Conservation (phyloP, 2,888 invertebrate species). For the Drosophila anceps region DNA sequence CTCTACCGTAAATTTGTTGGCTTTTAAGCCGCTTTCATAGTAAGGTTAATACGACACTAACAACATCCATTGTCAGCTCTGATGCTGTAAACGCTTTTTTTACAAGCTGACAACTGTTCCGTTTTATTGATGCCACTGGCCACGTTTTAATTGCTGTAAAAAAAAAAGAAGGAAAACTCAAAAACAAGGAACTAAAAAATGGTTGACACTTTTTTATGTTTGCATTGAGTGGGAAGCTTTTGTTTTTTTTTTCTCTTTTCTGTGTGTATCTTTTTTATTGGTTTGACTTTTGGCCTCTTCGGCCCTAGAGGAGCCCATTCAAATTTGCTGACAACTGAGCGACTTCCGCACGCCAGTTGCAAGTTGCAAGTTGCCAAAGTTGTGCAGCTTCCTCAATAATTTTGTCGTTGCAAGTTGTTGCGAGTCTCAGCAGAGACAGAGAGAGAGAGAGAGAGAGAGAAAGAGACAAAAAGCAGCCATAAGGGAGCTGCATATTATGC, state of each 20-base stretch:
- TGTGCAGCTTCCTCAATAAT: conserved; percentile 17
- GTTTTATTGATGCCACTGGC: conserved; percentile 68
- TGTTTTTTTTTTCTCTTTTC: background rate
- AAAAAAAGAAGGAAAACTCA: conserved; percentile 24
- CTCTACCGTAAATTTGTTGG: background rate
- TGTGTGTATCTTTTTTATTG: conserved; percentile 5
- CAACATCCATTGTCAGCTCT: conserved; percentile 14
- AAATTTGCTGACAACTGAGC: conserved; percentile 49
- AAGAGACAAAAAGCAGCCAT: background rate
- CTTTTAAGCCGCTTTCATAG: background rate
- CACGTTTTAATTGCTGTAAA: conserved; percentile 70
- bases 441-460: background rate
- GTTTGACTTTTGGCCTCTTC: conserved; percentile 22
- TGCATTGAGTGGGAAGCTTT: conserved; percentile 29
- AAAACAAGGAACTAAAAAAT: conserved; percentile 19
- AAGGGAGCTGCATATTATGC: conserved; percentile 56
- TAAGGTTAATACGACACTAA: conserved; percentile 1
- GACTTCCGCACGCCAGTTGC: conserved; percentile 53
- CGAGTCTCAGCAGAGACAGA: conserved; percentile 1
- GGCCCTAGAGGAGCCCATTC: conserved; percentile 9
- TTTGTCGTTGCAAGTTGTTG: background rate
- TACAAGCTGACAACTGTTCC: conserved; percentile 66
- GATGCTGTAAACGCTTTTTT: conserved; percentile 42
- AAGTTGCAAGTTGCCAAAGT: conserved; percentile 39
- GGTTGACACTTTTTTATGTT: conserved; percentile 34